Base-by-base conservation (phyloP, 2,797 vertebrate genomes). In the Mionectes olivaceus region DNA sequence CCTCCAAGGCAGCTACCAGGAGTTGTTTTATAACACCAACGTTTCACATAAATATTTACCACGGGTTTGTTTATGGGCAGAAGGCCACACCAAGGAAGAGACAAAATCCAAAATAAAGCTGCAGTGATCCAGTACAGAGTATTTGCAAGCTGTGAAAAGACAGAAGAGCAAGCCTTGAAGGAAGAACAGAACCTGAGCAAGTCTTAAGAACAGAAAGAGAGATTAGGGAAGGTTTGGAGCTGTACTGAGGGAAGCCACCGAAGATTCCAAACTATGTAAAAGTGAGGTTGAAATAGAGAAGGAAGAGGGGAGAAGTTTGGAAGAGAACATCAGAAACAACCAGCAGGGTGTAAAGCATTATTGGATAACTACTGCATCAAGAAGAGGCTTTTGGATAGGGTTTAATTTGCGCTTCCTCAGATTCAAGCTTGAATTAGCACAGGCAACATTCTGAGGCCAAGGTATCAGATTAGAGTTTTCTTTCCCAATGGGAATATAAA, bases 281-380 rank as follows among this genome's bases (percentile, higher is more conserved):
- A 79, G 23, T 1, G 2, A 83, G 39, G 32, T 0, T 61, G 63
- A 61, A 91, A 77, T 0, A 1, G 43, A 87, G 19, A 6, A 21
- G 12, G 30, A 44, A 64, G 24, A 44, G 3, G 11, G 28, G 7
- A 47, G 18, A 18, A 30, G 13, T 50, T 33, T 50, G 47, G 47
- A 70, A 27, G 18, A 24, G 33, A 74, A 63, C 19, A 57, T 88
- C 69, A 64, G 39, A 67, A 89, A 33, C 25, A 41, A 30, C 17
- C 52, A 64, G 19, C 5, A 10, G 30, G 46, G 39, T 4, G 10
- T 13, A 28, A 59, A 71, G 57, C 32, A 19, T 23, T 6, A 28
- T n/a, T 30, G n/a, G 50, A 1, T 1, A 33, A 19, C 28, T 70
- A 23, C 27, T 10, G 4, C 3, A 4, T 17, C 44, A 46, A 22